Base-by-base conservation (phyloP, 2,113 vertebrate species). In the Albula goreensis region DNA sequence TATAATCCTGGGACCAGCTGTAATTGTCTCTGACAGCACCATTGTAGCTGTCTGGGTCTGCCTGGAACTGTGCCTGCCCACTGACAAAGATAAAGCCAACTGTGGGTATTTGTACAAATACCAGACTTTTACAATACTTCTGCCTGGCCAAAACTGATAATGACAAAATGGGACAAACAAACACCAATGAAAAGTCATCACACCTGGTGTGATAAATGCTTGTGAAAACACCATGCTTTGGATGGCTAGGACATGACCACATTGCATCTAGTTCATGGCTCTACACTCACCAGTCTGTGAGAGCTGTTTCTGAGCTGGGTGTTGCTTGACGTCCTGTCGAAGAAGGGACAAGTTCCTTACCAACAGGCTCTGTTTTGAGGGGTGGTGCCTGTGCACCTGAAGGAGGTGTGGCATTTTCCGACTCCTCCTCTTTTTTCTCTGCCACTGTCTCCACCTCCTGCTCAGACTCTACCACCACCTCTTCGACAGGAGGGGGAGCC, bases 11-110 rank as follows among this genome's bases (percentile, higher is more conserved):
- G 0, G 96, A 96, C 96, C 96, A 96, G 82, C 90, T 83, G 7
- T 97, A 97, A 84, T 96, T 96, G 84, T 96, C 94, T 48, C 96
- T 91, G 80, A 97, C 93, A 0, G 96, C 96, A 48, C 96, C 96
- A 0, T 97, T 97, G 89, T 96, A 97, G 91, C 96, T 97, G 92
- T 97, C 96, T 0, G 96, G 94, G 86, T 96, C 94, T 50, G 90
- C 94, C 92, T 96, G 96, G 91, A 95, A 96, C 85, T 95, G 93
- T 87, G 95, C 95, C 91, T 96, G 95, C 78, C 85, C 91, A 93
- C 96, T 96, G 88, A 22, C 53, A 63, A 63, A 25, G 82, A 49
- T 81, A 22, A 86, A 53, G 2, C 60, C 60, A 63, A 12, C 3
- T 19, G 10, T 63, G 17, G 4, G 60, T 63, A 15, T 12, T 63